These are phyloP conservation scores for Anguilla marmorata DNA, from an alignment of 2,797 vertebrate species.

Conservation along the genomic window DNA sequence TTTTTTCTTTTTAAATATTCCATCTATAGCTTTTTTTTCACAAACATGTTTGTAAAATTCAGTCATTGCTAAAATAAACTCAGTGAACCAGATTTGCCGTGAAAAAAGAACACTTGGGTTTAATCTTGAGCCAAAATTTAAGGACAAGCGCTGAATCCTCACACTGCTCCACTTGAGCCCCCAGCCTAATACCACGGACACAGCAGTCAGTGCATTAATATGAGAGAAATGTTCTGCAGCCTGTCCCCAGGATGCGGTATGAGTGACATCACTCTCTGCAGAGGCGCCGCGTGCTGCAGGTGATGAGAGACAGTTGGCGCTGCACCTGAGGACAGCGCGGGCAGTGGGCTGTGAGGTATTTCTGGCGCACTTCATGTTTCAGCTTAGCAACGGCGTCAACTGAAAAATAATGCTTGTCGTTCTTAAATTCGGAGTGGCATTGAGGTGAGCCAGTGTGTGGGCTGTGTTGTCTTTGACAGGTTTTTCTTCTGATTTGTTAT, in stretches of 20 bases:
- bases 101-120: background rate
- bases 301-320: slow-evolving; percentile 5
- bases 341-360: background rate
- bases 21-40: too few species aligned
- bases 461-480: background rate
- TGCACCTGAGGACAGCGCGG: background rate
- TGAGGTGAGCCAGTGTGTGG: background rate
- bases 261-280: slow-evolving; percentile 11
- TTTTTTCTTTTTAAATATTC: too few species aligned
- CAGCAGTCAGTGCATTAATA: background rate
- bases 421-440: background rate
- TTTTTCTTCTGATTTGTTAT: background rate
- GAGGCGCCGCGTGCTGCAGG: background rate
- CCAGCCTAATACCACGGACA: background rate
- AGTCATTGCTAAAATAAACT: background rate
- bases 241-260: background rate
- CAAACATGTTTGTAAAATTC: too few species aligned
- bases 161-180: slow-evolving; percentile 16
- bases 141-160: background rate
- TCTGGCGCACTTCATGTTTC: background rate
- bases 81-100: background rate
- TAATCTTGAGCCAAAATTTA: background rate
- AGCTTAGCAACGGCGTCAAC: background rate
- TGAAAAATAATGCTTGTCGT: background rate
- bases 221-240: background rate